These are phyloP conservation scores for Sylvia atricapilla DNA, from an alignment of 2,113 vertebrate genomes.

Conservation along the genomic window DNA sequence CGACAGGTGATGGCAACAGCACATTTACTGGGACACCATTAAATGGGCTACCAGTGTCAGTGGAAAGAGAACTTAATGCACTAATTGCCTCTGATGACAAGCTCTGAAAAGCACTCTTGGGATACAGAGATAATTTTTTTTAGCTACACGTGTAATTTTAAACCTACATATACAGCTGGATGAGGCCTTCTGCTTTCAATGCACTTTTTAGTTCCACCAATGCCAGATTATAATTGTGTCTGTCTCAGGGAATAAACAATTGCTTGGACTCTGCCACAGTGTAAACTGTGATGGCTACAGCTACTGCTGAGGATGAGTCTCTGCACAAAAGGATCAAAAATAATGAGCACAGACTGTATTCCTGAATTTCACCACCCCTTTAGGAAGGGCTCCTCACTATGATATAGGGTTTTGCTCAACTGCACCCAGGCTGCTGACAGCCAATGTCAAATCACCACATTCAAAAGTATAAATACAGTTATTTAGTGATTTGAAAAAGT, in stretches of 20 bases:
- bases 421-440: not conserved
- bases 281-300: not conserved
- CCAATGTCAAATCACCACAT: not conserved
- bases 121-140: not conserved
- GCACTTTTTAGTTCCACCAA: not conserved
- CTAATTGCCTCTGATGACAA: not conserved
- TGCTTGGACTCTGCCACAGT: not conserved
- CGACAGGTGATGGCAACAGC: not conserved
- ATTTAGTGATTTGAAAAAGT: not conserved
- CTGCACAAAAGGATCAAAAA: not conserved
- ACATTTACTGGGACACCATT: not conserved
- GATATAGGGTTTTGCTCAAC: not conserved
- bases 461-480: not conserved
- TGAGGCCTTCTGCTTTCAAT: not conserved
- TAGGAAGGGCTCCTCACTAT: not conserved
- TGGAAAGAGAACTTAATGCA: not conserved
- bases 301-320: not conserved
- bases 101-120: not conserved
- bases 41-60: no score
- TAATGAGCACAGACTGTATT: not conserved
- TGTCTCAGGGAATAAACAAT: not conserved
- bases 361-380: not conserved
- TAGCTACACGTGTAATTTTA: not conserved
- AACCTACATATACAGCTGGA: not conserved
- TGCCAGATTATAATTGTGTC: fast-evolving